phyloP scores from a whole-genome alignment of 2,797 vertebrate genomes.

The Periophthalmus magnuspinnatus region DNA sequence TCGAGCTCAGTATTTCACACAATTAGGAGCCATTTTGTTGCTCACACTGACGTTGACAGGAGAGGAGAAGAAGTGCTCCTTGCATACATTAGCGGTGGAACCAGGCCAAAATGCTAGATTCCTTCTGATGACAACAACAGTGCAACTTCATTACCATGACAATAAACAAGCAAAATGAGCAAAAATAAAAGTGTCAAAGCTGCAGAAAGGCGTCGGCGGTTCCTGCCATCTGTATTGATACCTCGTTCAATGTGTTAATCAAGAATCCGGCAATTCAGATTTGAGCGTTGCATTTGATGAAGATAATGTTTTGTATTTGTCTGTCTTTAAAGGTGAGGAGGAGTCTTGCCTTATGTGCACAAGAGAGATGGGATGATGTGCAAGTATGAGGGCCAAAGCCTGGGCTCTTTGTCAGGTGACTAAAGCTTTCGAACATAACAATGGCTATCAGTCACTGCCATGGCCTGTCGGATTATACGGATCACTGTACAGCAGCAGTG shows the following conservation, averaged over 20 bases:
- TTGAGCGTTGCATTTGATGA: conserved; percentile 17
- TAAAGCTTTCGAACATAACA: conserved; percentile 74
- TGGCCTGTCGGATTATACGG: conserved; percentile 73
- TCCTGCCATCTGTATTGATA: conserved; percentile 43
- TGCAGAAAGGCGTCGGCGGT: conserved; percentile 54
- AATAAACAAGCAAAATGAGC: conserved; percentile 74
- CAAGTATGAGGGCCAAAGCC: conserved; percentile 75
- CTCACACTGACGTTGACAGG: conserved; percentile 59
- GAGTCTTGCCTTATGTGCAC: conserved; percentile 65
- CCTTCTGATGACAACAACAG: conserved; percentile 71
- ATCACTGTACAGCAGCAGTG: conserved; percentile 59
- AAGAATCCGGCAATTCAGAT: conserved; percentile 52
- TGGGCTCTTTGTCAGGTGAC: conserved; percentile 75
- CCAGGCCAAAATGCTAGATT: conserved; percentile 68
- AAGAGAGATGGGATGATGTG: conserved; percentile 70
- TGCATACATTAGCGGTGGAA: conserved; percentile 72
- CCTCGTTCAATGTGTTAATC: conserved; percentile 61
- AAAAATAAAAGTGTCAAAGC: conserved; percentile 71
- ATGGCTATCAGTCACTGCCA: conserved; percentile 75
- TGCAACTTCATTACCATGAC: conserved; percentile 75
- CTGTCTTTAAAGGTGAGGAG: conserved; percentile 54
- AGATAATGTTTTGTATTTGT: not conserved
- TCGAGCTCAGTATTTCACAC: conserved; percentile 52
- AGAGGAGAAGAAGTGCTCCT: conserved; percentile 53
- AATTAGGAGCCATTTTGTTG: conserved; percentile 65